A percentile compares a stretch with the other conserved stretches of the same genome.
Evolutionary conservation across 2,113 vertebrate species (phyloP).

Genomic region (Chroicocephalus ridibundus): DNA sequence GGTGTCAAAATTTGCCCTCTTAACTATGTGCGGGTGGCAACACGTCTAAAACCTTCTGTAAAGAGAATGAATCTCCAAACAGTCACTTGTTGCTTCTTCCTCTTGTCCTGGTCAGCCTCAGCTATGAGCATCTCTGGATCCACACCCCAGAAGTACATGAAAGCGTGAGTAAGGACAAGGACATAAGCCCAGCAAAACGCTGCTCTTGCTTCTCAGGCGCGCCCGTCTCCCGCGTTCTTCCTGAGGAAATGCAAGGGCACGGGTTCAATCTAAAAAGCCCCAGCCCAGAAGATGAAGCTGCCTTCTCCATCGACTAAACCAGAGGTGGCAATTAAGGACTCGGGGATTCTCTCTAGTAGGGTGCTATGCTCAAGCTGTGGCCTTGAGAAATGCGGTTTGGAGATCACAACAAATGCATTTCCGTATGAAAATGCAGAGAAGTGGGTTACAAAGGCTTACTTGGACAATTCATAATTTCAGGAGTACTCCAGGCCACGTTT

Average conservation of each 20-base stretch:
- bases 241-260: neutral
- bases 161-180: neutral
- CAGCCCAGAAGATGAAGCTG: neutral
- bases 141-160: neutral
- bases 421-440: neutral
- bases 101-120: neutral
- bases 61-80: neutral
- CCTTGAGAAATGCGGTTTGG: neutral
- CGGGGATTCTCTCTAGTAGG: fast-evolving
- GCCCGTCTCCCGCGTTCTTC: fast-evolving
- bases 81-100: neutral
- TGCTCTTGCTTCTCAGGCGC: neutral
- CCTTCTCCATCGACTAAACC: neutral
- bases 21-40: fast-evolving
- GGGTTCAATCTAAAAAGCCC: neutral
- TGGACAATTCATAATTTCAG: neutral
- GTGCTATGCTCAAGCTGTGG: fast-evolving
- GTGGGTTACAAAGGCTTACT: neutral
- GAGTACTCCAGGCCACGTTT: neutral
- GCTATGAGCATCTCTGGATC: fast-evolving
- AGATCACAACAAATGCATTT: neutral
- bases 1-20: neutral
- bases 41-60: neutral
- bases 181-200: fast-evolving
- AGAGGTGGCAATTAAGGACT: neutral